Evolutionary conservation across 2,888 invertebrate species (phyloP).

Genomic region (Pseudoips prasinana): DNA sequence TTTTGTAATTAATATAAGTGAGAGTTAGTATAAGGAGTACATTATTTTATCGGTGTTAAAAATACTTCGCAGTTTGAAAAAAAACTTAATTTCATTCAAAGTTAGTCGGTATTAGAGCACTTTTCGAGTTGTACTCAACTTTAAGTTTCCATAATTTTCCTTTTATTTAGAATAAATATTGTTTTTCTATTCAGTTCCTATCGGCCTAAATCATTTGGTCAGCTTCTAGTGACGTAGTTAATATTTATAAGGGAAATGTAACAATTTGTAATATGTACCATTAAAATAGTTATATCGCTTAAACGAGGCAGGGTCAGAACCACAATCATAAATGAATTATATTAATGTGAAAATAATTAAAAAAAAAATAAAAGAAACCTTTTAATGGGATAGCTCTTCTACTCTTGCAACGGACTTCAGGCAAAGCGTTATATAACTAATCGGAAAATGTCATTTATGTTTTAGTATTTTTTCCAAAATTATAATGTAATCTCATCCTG

Average conservation of each 20-base stretch:
- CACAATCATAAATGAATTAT: constrained; percentile 66
- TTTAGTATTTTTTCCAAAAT: too few species aligned
- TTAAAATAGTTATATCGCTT: constrained; percentile 72
- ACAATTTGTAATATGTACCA: constrained; percentile 63
- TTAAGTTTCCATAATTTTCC: constrained; percentile 41
- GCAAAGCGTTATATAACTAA: constrained; percentile 22
- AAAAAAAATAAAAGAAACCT: constrained; percentile 35
- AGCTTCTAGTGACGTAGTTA: constrained; percentile 62
- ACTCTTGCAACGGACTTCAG: constrained; percentile 34
- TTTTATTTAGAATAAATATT: constrained; percentile 3
- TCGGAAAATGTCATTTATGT: constrained; percentile 8
- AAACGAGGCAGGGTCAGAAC: constrained; percentile 79
- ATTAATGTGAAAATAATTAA: constrained; percentile 51
- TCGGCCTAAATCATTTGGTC: constrained; percentile 73
- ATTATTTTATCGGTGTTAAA: constrained; percentile 41
- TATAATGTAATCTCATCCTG: too few species aligned
- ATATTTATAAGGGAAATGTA: constrained; percentile 40
- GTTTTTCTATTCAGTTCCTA: constrained; percentile 67
- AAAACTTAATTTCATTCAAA: constrained; percentile 16
- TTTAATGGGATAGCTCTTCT: constrained; percentile 66
- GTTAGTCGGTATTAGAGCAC: constrained; percentile 49
- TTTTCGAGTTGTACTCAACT: constrained; percentile 42
- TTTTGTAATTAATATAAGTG: constrained; percentile 70
- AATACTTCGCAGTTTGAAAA: constrained; percentile 33
- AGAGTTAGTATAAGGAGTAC: constrained; percentile 54